Percentiles rank a stretch among this genome's conserved stretches.
Evolutionary conservation across 2,113 vertebrate genomes (phyloP).

Genomic region (Phrynosoma blainvillii): DNA sequence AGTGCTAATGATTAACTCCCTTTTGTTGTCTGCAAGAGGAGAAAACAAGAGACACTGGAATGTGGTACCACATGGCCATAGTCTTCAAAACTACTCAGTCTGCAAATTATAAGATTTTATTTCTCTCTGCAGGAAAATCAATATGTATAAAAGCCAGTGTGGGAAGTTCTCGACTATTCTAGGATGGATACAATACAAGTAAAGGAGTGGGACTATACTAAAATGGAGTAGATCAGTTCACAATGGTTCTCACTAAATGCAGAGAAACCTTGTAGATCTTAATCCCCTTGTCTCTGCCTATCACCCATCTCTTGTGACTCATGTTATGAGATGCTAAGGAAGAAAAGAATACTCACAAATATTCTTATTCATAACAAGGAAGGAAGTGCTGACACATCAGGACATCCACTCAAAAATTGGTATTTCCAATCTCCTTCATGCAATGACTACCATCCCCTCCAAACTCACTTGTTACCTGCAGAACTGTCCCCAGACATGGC

Average conservation of each 20-base stretch:
- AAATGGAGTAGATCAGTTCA: neutral
- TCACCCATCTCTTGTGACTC: neutral
- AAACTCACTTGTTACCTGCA: too few species aligned
- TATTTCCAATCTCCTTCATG: too few species aligned
- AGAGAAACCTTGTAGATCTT: neutral
- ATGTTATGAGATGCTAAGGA: neutral
- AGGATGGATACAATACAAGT: neutral
- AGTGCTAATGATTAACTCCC: conserved; percentile 15
- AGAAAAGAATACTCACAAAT: too few species aligned
- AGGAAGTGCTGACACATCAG: too few species aligned
- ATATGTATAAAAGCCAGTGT: neutral
- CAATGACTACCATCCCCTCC: too few species aligned
- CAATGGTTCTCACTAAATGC: neutral
- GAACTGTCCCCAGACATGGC: too few species aligned
- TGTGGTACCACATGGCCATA: neutral
- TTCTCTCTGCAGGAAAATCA: neutral
- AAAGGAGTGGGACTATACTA: neutral
- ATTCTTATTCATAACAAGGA: too few species aligned
- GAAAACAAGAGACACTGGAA: neutral
- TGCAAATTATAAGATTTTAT: neutral
- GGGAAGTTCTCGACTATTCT: neutral
- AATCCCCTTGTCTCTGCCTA: neutral
- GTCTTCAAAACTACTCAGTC: neutral
- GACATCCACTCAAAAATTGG: too few species aligned
- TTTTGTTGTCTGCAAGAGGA: neutral